Conservation (phyloP, 2,797 vertebrate species). For the Micropoecilia bifurca region DNA sequence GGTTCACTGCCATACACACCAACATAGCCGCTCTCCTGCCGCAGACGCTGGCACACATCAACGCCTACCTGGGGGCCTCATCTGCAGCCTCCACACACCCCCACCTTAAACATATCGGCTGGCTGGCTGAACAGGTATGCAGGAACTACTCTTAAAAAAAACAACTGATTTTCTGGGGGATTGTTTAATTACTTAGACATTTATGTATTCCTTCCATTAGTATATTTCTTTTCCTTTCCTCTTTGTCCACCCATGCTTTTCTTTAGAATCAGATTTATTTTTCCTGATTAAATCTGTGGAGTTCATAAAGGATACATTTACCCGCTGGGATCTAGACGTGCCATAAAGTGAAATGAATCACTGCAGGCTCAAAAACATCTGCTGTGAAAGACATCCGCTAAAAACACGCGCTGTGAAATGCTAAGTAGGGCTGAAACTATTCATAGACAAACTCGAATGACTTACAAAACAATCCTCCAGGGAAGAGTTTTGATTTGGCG, state of each 20-base stretch:
- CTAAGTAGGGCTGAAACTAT: background rate
- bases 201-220: background rate
- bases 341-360: background rate
- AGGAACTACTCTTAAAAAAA: background rate
- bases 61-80: slow-evolving; percentile 85
- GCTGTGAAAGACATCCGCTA: background rate
- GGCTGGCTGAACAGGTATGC: slow-evolving; percentile 94
- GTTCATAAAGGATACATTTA: background rate
- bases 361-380: background rate
- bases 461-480: background rate
- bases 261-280: background rate
- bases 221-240: background rate
- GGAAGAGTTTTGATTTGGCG: background rate
- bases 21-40: slow-evolving; percentile 94
- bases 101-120: slow-evolving; percentile 93
- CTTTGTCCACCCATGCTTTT: background rate
- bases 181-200: too few species aligned
- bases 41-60: slow-evolving; percentile 91
- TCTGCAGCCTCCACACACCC: slow-evolving; percentile 78
- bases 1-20: slow-evolving; percentile 94
- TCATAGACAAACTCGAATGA: background rate
- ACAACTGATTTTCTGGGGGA: background rate
- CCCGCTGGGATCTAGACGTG: background rate
- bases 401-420: background rate
- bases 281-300: background rate